Evolutionary conservation across 2,797 vertebrate genomes (phyloP).

Genomic region (Poecile montanus): DNA sequence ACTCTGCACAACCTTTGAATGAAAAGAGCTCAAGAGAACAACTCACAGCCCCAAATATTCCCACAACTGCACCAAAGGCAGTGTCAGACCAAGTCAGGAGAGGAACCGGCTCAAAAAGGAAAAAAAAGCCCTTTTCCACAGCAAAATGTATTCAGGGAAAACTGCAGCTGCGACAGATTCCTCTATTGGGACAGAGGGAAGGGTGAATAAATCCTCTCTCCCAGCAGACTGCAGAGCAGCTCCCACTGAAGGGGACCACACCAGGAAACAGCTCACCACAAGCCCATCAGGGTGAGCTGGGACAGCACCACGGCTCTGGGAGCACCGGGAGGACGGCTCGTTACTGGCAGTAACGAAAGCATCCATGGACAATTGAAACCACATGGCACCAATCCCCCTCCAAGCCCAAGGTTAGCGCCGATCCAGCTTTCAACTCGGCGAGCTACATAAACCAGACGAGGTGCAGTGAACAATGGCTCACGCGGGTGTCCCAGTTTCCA

Average conservation of each 20-base stretch:
- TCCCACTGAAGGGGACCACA: not conserved
- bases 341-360: constrained; percentile 19
- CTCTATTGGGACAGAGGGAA: not conserved
- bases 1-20: not conserved
- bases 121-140: not conserved
- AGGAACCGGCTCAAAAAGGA: not conserved
- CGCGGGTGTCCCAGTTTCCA: constrained; percentile 50
- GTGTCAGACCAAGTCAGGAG: not conserved
- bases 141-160: not conserved
- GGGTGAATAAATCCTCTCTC: not conserved
- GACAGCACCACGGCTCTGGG: not conserved
- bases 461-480: constrained; percentile 55
- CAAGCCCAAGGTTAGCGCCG: constrained; percentile 34
- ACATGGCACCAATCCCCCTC: constrained; percentile 30
- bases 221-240: not conserved
- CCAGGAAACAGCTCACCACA: constrained; percentile 34
- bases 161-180: not conserved
- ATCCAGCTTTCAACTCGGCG: constrained; percentile 49
- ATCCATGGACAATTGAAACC: constrained; percentile 46
- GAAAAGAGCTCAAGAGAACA: not conserved
- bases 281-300: constrained; percentile 15
- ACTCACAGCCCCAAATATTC: not conserved
- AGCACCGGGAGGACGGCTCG: not conserved
- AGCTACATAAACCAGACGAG: constrained; percentile 67
- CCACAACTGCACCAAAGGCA: not conserved